phyloP scores from a whole-genome alignment of 2,888 invertebrate species.

The Erebia ligea region DNA sequence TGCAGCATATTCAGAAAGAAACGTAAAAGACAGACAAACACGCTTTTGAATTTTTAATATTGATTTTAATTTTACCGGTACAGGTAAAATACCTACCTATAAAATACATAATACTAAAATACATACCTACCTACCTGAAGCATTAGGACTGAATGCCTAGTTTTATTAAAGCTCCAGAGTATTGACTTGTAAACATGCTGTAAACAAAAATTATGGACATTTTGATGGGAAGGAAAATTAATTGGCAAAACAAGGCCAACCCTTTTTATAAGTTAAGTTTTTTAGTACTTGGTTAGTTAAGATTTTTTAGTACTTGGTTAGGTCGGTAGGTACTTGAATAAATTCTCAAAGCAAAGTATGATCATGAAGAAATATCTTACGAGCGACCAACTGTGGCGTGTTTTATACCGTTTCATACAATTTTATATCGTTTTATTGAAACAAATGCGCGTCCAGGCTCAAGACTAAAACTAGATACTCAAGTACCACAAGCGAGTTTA shows the following conservation, averaged over 20 bases:
- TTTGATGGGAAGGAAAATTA: conserved; percentile 5
- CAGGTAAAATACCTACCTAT: no score
- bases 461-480: conserved; percentile 9
- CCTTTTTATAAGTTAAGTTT: not conserved
- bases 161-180: no score
- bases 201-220: not conserved
- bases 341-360: conserved; percentile 12
- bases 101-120: no score
- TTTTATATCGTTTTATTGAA: conserved; percentile 35
- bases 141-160: no score
- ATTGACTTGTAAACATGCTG: not conserved
- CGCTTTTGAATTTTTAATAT: no score
- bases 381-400: conserved; percentile 28
- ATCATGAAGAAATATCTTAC: conserved; percentile 25
- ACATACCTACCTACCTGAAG: no score
- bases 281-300: not conserved
- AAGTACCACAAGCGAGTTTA: conserved; percentile 11
- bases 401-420: conserved; percentile 16
- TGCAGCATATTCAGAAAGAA: no score
- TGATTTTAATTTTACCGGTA: no score
- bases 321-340: not conserved
- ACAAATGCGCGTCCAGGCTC: conserved; percentile 33
- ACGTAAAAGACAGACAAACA: not conserved
- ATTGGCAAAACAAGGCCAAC: not conserved
- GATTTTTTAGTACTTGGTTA: not conserved